Evolutionary conservation across 2,888 invertebrate genomes (phyloP).

Genomic region (Morpho deidamia): DNA sequence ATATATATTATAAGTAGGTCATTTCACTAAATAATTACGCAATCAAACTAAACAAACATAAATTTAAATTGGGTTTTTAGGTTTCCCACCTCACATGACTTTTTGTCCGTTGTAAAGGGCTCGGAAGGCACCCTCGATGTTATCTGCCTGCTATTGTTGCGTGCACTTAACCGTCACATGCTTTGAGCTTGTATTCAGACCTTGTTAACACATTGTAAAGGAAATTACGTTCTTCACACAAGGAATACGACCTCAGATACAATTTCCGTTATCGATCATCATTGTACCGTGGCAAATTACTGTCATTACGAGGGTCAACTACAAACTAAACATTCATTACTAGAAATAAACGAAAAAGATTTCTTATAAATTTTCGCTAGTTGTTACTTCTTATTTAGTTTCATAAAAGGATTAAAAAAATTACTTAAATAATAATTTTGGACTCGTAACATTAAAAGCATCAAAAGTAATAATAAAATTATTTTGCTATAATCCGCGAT

Average conservation of each 20-base stretch:
- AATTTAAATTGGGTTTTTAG: constrained; percentile 1
- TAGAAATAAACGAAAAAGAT: background rate
- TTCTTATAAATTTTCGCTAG: too few relatives aligned
- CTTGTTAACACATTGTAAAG: constrained; percentile 77
- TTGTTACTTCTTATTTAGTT: too few relatives aligned
- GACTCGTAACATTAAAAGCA: too few relatives aligned
- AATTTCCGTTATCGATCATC: constrained; percentile 69
- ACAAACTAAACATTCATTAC: constrained; percentile 34
- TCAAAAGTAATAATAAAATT: too few relatives aligned
- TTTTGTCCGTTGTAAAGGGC: constrained; percentile 18
- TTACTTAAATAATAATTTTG: too few relatives aligned
- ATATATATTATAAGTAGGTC: background rate
- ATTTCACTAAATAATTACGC: background rate
- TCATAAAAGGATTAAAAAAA: too few relatives aligned
- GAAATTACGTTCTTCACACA: constrained; percentile 73
- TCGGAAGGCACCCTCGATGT: constrained; percentile 56
- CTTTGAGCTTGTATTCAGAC: constrained; percentile 51
- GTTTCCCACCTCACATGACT: constrained; percentile 7
- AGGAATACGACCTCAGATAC: constrained; percentile 54
- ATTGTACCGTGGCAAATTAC: constrained; percentile 61
- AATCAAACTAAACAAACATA: background rate
- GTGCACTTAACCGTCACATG: constrained; percentile 70
- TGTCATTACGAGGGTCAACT: constrained; percentile 56
- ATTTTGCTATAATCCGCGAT: too few relatives aligned
- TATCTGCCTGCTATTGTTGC: constrained; percentile 70